phyloP scores from a whole-genome alignment of 2,888 invertebrate genomes.

The Mechanitis mazaeus region DNA sequence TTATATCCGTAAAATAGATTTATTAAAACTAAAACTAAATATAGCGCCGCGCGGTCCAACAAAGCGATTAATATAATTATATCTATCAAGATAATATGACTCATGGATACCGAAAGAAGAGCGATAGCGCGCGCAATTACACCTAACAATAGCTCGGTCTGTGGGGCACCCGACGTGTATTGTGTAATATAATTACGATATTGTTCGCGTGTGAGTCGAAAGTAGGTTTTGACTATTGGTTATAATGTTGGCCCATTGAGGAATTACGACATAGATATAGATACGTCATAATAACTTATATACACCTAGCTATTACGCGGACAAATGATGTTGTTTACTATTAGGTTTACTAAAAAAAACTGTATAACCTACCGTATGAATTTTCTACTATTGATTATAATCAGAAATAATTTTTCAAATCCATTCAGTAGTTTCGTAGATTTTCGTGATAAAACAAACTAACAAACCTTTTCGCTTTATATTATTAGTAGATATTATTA shows the following conservation, averaged over 20 bases:
- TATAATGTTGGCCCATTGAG: slow-evolving; percentile 7
- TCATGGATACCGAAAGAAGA: slow-evolving; percentile 18
- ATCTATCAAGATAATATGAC: slow-evolving; percentile 9
- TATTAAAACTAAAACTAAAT: not conserved
- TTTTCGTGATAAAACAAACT: too few relatives aligned
- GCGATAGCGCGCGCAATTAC: slow-evolving; percentile 23
- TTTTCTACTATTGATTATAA: too few relatives aligned
- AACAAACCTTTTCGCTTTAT: too few relatives aligned
- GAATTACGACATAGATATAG: not conserved
- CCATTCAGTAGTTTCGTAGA: too few relatives aligned
- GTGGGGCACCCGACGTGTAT: slow-evolving; percentile 51
- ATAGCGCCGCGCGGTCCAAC: not conserved
- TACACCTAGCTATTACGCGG: too few relatives aligned
- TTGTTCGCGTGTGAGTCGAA: slow-evolving; percentile 29
- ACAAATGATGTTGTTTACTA: too few relatives aligned
- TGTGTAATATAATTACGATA: slow-evolving; percentile 53
- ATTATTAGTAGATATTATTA: too few relatives aligned
- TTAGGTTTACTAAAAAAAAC: too few relatives aligned
- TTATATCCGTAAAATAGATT: not conserved
- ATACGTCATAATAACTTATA: too few relatives aligned
- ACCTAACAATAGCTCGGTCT: slow-evolving; percentile 46
- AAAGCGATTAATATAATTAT: not conserved
- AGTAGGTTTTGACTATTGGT: slow-evolving; percentile 21
- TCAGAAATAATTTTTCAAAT: too few relatives aligned
- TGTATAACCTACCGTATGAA: too few relatives aligned